These are phyloP conservation scores for Potamarius usumacintae DNA, from an alignment of 2,113 vertebrate genomes.

Conservation along the genomic window DNA sequence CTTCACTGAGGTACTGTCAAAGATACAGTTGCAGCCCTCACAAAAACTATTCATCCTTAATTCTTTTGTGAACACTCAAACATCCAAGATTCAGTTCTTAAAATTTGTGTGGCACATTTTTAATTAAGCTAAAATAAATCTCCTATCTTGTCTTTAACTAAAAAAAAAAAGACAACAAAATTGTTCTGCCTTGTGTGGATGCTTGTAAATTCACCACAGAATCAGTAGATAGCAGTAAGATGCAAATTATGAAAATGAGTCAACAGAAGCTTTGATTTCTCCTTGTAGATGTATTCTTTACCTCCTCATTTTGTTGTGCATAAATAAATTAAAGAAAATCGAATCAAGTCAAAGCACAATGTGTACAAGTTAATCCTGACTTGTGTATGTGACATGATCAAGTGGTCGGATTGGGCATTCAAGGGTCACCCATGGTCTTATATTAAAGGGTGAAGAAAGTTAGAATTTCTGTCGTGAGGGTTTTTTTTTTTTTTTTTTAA, in stretches of 20 bases:
- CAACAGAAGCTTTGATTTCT: background rate
- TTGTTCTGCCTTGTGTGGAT: too few relatives aligned
- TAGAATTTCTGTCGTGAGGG: too few relatives aligned
- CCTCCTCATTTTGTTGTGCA: background rate
- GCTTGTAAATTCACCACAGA: background rate
- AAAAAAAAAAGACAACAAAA: too few relatives aligned
- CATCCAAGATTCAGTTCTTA: background rate
- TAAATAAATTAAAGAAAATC: background rate
- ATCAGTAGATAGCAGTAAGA: background rate
- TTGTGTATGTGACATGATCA: background rate
- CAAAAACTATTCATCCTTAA: background rate
- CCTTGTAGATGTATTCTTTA: background rate
- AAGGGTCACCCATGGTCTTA: too few relatives aligned
- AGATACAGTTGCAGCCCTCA: background rate
- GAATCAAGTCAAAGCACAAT: background rate
- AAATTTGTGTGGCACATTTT: too few relatives aligned
- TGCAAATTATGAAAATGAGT: background rate
- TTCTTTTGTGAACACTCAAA: background rate
- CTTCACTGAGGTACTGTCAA: slow-evolving; percentile 88
- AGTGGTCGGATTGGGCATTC: too few relatives aligned
- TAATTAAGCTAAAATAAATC: too few relatives aligned
- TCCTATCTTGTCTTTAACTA: too few relatives aligned
- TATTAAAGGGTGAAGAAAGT: too few relatives aligned
- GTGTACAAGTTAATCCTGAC: background rate
- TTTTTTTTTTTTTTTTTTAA: too few relatives aligned